A percentile compares a stretch with the other conserved stretches of the same genome.
These are phyloP conservation scores for Magallana angulata DNA, from an alignment of 1,140 invertebrate species.

Conservation along the genomic window DNA sequence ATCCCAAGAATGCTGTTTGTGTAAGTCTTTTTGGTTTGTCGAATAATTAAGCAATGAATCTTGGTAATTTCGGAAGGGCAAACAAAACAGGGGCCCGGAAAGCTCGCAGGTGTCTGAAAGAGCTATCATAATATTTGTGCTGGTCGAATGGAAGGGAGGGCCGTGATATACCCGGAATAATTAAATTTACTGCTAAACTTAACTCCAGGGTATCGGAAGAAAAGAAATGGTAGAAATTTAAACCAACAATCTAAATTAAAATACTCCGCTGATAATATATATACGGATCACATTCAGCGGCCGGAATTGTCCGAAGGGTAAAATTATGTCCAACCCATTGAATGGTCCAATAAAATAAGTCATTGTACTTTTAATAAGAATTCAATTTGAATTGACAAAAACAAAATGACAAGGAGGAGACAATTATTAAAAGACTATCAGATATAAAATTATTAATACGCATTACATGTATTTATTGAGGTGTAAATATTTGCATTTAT, in stretches of 20 bases:
- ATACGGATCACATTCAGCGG: neutral
- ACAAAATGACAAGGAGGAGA: no score
- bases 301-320: neutral
- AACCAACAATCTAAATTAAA: slow-evolving; percentile 18
- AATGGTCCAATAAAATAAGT: neutral
- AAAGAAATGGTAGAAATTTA: slow-evolving; percentile 14
- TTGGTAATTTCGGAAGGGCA: neutral
- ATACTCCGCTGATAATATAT: neutral
- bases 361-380: slow-evolving; percentile 1
- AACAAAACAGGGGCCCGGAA: neutral
- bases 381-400: neutral
- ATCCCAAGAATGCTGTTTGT: slow-evolving; percentile 19
- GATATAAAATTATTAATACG: no score
- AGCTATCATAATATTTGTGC: slow-evolving; percentile 3
- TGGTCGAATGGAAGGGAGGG: neutral
- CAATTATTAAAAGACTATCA: no score
- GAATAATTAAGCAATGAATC: slow-evolving; percentile 34
- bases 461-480: no score
- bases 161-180: slow-evolving; percentile 13
- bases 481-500: no score
- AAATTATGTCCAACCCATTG: neutral
- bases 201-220: neutral
- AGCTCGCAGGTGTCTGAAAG: neutral
- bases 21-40: slow-evolving; percentile 25
- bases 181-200: slow-evolving; percentile 32